These are phyloP conservation scores for Astur gentilis DNA, from an alignment of 2,113 vertebrate genomes.

Conservation along the genomic window DNA sequence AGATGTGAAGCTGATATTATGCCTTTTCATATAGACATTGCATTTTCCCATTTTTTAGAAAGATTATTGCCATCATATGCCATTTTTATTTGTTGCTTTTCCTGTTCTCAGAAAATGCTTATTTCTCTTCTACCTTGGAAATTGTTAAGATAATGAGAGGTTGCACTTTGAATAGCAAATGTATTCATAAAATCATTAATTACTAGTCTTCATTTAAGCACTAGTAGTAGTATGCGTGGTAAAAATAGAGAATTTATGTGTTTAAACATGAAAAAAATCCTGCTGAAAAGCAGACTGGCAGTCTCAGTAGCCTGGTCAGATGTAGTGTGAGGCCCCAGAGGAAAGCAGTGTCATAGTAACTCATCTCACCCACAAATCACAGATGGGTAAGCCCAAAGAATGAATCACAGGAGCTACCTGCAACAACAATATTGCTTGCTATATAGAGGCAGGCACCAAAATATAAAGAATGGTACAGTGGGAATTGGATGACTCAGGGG, in stretches of 20 bases:
- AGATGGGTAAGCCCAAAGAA: neutral
- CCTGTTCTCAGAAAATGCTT: neutral
- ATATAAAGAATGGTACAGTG: neutral
- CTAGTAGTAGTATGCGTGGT: neutral
- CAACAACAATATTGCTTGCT: neutral
- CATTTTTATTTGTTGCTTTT: neutral
- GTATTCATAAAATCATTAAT: neutral
- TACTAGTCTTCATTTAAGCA: neutral
- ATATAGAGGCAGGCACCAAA: neutral
- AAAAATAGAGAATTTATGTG: neutral
- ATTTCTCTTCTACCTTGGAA: neutral
- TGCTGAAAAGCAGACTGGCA: neutral
- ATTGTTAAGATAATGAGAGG: neutral
- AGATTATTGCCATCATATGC: neutral
- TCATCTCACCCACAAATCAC: neutral
- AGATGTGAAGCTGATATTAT: neutral
- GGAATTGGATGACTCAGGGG: slow-evolving; percentile 15
- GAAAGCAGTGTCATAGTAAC: neutral
- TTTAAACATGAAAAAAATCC: neutral
- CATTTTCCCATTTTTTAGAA: neutral
- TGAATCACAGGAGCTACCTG: slow-evolving; percentile 10
- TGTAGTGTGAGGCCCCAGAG: neutral
- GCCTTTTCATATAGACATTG: neutral
- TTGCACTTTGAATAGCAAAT: neutral
- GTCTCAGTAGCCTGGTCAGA: neutral